Base-by-base conservation (phyloP, 2,113 vertebrate genomes). In the Cariama cristata region DNA sequence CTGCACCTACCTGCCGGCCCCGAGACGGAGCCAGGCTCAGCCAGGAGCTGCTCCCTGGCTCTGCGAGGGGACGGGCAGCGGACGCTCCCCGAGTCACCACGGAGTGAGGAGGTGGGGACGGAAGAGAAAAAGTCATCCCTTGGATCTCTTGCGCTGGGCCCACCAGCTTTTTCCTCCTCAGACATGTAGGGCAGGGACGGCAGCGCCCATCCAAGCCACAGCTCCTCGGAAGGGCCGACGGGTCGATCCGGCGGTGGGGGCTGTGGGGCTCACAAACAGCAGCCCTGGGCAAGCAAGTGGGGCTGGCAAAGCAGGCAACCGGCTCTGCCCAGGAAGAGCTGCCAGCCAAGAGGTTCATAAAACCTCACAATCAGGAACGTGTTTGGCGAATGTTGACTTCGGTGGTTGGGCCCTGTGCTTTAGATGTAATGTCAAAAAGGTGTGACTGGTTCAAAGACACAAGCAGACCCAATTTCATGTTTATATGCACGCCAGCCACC, bases 41-140 rank as follows among this genome's bases (percentile, higher is more conserved):
- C 8, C 50, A 60, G 47, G 30, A 49, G 8, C 32, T 60, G 59
- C 53, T 88, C 30, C 47, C 24, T 3, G 3, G 13, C 32, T 64
- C 11, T 44, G 50, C 0, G 1, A 24, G 23, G 8, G 8, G 38
- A 47, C 0, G 5, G 26, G n/a, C 21, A 27, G 33, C 1, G 2
- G 28, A 66, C 15, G 19, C 33, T 40, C 22, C 30, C 56, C 0
- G 0, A 47, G 30, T 38, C 64, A 87, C 27, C 38, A 72, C 30
- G 45, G 63, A 64, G 26, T 13, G 32, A 26, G 26, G 27, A 64
- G 4, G 7, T 22, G n/a, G n/a, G 55, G 38, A 44, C 14, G 32
- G 30, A 42, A 72, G 42, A 83, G 7, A 45, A 50, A 42, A 35
- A 50, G 49, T 50, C 3, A 3, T 5, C 27, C n/a, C 27, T 17